These are phyloP conservation scores for Platygyra sinensis DNA, from an alignment of 64 coral and sea anemone genomes.

Conservation along the genomic window DNA sequence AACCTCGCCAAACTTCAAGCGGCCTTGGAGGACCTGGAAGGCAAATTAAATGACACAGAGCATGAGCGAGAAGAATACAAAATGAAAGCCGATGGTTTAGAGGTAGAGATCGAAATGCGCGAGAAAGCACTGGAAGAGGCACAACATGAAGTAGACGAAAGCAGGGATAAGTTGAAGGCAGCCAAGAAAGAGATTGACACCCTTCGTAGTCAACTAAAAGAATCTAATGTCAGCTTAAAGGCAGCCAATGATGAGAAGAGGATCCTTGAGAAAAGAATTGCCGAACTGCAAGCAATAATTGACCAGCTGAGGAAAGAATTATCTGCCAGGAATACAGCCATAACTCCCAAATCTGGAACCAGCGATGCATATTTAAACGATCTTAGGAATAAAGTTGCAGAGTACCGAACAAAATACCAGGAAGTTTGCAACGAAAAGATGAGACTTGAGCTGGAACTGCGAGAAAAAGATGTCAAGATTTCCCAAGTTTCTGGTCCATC, in stretches of 20 bases:
- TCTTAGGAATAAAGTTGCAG: constrained; percentile 67
- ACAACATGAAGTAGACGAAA: constrained; percentile 54
- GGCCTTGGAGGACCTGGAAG: constrained; percentile 46
- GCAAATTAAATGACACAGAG: constrained; percentile 36
- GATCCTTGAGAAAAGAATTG: constrained; percentile 32
- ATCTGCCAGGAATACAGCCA: constrained; percentile 4
- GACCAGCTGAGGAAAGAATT: constrained; percentile 58
- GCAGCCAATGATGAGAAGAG: constrained; percentile 65
- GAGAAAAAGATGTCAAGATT: constrained; percentile 74
- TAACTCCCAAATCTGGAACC: not conserved
- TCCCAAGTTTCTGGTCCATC: constrained; percentile 58
- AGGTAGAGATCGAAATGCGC: constrained; percentile 13
- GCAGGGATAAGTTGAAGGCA: constrained; percentile 39
- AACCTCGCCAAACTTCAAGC: constrained; percentile 16
- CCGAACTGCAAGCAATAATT: constrained; percentile 71
- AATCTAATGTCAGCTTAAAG: constrained; percentile 72
- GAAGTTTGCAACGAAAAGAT: constrained; percentile 70
- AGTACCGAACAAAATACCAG: constrained; percentile 70
- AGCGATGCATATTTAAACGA: constrained; percentile 60
- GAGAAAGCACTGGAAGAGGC: constrained; percentile 48
- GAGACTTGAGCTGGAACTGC: constrained; percentile 62
- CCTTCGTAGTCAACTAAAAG: constrained; percentile 57
- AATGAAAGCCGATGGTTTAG: constrained; percentile 1
- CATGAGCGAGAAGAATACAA: constrained; percentile 67
- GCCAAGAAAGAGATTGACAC: constrained; percentile 65